Percentiles rank a stretch among this genome's conserved stretches.
phyloP scores from a whole-genome alignment of 2,113 vertebrate species.

The Neolamprologus caudopunctatus region DNA sequence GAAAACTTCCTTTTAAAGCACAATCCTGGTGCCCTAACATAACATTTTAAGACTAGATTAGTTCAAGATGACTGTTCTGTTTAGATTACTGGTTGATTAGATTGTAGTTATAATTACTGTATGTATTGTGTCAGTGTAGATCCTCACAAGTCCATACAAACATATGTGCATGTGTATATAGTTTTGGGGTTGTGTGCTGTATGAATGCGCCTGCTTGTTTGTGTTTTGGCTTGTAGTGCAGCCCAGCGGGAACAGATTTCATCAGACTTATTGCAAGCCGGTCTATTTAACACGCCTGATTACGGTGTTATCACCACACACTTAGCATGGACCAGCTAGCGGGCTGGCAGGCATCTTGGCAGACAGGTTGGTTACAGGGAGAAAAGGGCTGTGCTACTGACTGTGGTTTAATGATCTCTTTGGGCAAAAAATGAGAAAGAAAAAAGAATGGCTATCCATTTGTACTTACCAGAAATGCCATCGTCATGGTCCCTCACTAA shows the following conservation, averaged over 20 bases:
- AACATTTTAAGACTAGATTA: background rate
- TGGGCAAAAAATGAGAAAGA: background rate
- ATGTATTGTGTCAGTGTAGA: background rate
- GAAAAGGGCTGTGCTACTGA: background rate
- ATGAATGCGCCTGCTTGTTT: background rate
- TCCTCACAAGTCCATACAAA: background rate
- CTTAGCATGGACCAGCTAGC: background rate
- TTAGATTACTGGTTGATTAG: background rate
- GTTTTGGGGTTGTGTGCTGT: background rate
- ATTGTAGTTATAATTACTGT: background rate
- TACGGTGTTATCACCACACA: background rate
- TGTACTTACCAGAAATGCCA: background rate
- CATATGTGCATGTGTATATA: background rate
- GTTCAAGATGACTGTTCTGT: background rate
- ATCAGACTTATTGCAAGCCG: conserved; percentile 9
- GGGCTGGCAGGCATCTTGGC: background rate
- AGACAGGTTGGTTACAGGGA: background rate
- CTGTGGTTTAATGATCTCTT: conserved; percentile 5
- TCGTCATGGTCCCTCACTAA: background rate
- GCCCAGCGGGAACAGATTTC: conserved; percentile 2
- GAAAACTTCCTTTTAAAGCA: background rate
- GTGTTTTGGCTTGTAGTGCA: background rate
- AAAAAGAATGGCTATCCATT: background rate
- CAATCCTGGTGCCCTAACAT: background rate
- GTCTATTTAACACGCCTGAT: conserved; percentile 24